These are phyloP conservation scores for Parelbella ahira DNA, from an alignment of 2,888 invertebrate species.

Conservation along the genomic window DNA sequence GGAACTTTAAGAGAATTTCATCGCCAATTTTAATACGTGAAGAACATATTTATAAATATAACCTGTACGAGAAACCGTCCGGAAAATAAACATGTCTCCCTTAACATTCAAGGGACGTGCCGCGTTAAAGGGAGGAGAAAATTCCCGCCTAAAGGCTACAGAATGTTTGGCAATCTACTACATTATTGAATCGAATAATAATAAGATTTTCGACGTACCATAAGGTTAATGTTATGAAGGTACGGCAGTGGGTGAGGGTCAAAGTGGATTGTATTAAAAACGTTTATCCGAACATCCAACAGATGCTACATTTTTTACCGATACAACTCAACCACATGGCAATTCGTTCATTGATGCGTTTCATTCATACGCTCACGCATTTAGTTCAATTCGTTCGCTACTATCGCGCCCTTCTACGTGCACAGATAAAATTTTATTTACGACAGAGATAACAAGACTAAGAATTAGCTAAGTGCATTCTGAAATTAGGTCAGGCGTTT, in stretches of 20 bases:
- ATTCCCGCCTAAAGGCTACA: slow-evolving; percentile 54
- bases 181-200: slow-evolving; percentile 61
- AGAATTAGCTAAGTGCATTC: slow-evolving; percentile 32
- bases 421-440: slow-evolving; percentile 34
- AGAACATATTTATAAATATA: slow-evolving; percentile 37
- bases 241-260: not conserved
- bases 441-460: slow-evolving; percentile 37
- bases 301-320: slow-evolving; percentile 36
- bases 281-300: slow-evolving; percentile 20
- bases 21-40: slow-evolving; percentile 3
- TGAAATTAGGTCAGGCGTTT: slow-evolving; percentile 24
- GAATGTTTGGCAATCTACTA: slow-evolving; percentile 45
- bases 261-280: slow-evolving; percentile 7
- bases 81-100: slow-evolving; percentile 65
- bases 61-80: slow-evolving; percentile 53
- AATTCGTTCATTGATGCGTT: slow-evolving; percentile 33
- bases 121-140: slow-evolving; percentile 38
- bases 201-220: slow-evolving; percentile 46
- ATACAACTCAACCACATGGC: slow-evolving; percentile 54
- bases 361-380: slow-evolving; percentile 47
- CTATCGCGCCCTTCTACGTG: slow-evolving; percentile 41
- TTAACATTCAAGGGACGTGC: slow-evolving; percentile 46
- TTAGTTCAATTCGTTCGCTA: slow-evolving; percentile 38
- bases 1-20: slow-evolving; percentile 10
- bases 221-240: too few relatives aligned